Base-by-base conservation (phyloP, 2,888 invertebrate genomes). In the Oxycera nigricornis region DNA sequence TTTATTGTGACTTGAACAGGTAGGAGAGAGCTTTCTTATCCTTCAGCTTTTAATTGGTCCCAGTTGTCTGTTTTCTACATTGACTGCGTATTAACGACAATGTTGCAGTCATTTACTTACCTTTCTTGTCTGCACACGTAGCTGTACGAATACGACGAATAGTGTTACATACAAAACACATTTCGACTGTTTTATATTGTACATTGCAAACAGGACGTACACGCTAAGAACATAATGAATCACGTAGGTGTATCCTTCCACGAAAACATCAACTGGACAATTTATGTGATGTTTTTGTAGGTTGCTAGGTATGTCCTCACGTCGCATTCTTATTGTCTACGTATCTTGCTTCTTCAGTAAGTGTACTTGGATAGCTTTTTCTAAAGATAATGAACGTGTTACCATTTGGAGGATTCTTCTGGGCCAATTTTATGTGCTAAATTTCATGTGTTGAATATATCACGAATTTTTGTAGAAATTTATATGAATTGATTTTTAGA, bases 141-240 rank as follows among this genome's bases (percentile, higher is more conserved):
- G 46, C 46, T 46, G 17, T 11, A 59, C 7, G 59, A 28, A 55
- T 59, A 59, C 26, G 11, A 59, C 11, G 24, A 11, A 17, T n/a
- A 59, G 28, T n/a, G 59, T 59, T 26, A 59, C 59, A 59, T 59
- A 59, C n/a, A 59, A 59, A 59, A 28, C 30, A 59, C 26, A 59
- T 59, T 59, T 59, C 24, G 28, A 26, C 30, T 59, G 28, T 17
- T 59, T 46, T 46, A 46, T 14, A 17, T 46, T 3, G 17, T n/a
- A 46, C 17, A 14, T 14, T 17, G 14, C 46, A 46, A 46, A 17
- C 26, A 30, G 30, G 35, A 62, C 26, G 17, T 20, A 62, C 62
- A 62, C 52, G 55, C 57, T 50, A 73, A 70, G 75, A 68, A 75
- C 41, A 73, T 75, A 75, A 75, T 75, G 75, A 75, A 73, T 75